These are phyloP conservation scores for Otis tarda DNA, from an alignment of 2,113 vertebrate species.

Conservation along the genomic window DNA sequence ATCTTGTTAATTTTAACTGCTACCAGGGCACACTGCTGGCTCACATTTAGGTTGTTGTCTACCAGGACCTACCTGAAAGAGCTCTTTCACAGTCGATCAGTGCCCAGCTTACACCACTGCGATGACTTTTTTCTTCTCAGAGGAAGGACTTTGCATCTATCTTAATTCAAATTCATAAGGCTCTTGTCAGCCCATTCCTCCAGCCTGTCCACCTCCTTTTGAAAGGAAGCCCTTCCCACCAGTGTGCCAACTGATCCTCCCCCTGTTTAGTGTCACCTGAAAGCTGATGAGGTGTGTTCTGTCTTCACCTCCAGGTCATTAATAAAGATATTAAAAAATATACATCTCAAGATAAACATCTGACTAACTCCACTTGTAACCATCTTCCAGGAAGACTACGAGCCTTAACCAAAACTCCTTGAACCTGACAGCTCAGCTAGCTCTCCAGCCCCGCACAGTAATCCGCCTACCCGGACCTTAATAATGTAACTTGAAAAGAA, in stretches of 20 bases:
- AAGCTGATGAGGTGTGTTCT: not conserved
- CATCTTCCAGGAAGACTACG: not conserved
- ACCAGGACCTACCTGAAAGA: not conserved
- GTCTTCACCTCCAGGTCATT: not conserved
- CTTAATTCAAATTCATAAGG: not conserved
- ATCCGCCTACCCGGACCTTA: not conserved
- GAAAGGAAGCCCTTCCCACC: not conserved
- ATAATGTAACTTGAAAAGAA: not conserved
- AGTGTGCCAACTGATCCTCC: not conserved
- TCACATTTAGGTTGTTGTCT: not conserved
- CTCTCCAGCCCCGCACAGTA: not conserved
- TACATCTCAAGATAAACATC: not conserved
- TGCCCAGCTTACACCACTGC: not conserved
- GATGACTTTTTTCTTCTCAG: not conserved
- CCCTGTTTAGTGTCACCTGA: not conserved
- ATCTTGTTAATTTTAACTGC: not conserved
- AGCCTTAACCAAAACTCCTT: not conserved
- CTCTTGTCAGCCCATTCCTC: fast-evolving
- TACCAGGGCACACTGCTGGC: not conserved
- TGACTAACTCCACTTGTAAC: not conserved
- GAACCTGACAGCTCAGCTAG: not conserved
- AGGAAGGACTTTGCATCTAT: not conserved
- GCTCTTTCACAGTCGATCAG: not conserved
- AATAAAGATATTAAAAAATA: not conserved
- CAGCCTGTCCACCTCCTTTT: not conserved